phyloP scores from a whole-genome alignment of 1,140 invertebrate species.

The Aphaenogaster floridana region DNA sequence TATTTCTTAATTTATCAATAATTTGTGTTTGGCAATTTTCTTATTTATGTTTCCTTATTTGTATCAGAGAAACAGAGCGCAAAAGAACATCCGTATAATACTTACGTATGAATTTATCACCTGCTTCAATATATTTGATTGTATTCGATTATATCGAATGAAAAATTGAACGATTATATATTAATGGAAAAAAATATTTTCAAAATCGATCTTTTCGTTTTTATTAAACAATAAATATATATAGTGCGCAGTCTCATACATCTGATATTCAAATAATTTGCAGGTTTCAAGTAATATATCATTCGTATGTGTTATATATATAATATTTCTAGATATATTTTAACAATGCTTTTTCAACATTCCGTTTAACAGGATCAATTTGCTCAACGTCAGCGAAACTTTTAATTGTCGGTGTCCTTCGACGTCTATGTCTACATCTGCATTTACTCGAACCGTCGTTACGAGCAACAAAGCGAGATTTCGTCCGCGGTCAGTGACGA shows the following conservation, averaged over 20 bases:
- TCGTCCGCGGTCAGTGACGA: slow-evolving; percentile 35
- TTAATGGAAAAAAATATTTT: neutral
- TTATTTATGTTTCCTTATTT: neutral
- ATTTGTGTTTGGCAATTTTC: neutral
- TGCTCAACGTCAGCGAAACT: slow-evolving; percentile 4
- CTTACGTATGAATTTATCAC: neutral
- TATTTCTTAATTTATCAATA: neutral
- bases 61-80: neutral
- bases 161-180: neutral
- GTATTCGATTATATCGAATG: neutral
- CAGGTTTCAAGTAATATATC: neutral
- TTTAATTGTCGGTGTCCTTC: slow-evolving; percentile 54
- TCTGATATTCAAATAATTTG: neutral
- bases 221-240: slow-evolving; percentile 17
- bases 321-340: neutral
- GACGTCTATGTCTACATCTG: neutral
- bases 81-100: neutral
- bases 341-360: neutral
- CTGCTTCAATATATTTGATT: neutral
- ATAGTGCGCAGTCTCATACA: neutral
- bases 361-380: neutral
- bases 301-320: neutral
- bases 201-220: neutral
- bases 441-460: slow-evolving; percentile 33
- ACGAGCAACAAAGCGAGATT: slow-evolving; percentile 62